These are phyloP conservation scores for Hypomecis punctinalis DNA, from an alignment of 2,888 invertebrate genomes.

Conservation along the genomic window DNA sequence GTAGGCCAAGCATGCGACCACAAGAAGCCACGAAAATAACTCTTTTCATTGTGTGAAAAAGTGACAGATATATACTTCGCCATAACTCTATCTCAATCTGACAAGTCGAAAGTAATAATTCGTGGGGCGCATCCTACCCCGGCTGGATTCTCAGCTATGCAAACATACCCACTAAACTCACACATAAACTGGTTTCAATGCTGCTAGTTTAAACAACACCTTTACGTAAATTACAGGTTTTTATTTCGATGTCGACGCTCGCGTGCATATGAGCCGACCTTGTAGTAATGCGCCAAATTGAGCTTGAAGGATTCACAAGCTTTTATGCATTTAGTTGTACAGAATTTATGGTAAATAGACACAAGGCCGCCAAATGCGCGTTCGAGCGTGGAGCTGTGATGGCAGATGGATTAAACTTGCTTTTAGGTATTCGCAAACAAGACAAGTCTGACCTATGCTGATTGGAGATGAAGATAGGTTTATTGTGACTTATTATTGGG, in stretches of 20 bases:
- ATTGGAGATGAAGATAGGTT: conserved; percentile 14
- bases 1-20: too few species aligned
- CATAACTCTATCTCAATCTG: too few species aligned
- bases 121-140: too few species aligned
- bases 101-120: too few species aligned
- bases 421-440: conserved; percentile 14
- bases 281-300: conserved; percentile 71
- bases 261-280: conserved; percentile 71
- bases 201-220: too few species aligned
- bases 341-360: conserved; percentile 44
- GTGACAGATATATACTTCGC: too few species aligned
- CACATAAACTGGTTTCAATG: too few species aligned
- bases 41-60: too few species aligned
- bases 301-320: conserved; percentile 69
- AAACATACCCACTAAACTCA: too few species aligned
- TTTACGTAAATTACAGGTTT: neutral
- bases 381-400: conserved; percentile 35
- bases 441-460: conserved; percentile 1
- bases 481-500: conserved; percentile 1
- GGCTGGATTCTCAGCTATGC: too few species aligned
- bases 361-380: conserved; percentile 38
- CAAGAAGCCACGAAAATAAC: too few species aligned
- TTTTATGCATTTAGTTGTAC: conserved; percentile 43
- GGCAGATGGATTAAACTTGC: conserved; percentile 19
- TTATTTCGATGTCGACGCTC: conserved; percentile 54